Base-by-base conservation (phyloP, 1,140 invertebrate species). In the Bombus fervidus region DNA sequence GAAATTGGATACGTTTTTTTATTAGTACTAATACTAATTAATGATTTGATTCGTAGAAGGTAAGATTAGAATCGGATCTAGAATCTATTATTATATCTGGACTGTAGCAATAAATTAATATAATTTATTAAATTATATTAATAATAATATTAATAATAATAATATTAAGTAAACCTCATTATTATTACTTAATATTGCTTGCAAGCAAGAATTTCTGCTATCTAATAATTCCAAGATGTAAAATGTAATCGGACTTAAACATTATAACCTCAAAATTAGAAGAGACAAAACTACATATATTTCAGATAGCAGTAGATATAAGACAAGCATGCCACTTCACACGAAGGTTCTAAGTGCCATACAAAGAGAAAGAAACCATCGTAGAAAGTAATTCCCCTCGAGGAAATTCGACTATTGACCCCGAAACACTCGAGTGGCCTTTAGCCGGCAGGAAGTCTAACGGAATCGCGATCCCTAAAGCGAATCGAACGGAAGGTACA, bases 391-490 rank as follows among this genome's bases (percentile, higher is more conserved):
- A 75, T 53, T 34, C 22, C 18, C 8, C 5, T 34, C 9, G 18
- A 31, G 43, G 10, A 75, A 74, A 74, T 47, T 43, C 41, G 15
- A 34, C 31, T 34, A n/a, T 53, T 34, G 22, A 25, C 37, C 28
- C 41, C 25, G 4, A 25, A 75, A 75, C 22, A 34, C 18, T 53
- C 10, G 18, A 34, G 18, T 28, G 47, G 9, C 2, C 39, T 47
- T 74, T 62, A 75, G 22, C 43, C 37, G 10, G 18, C 39, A 64
- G 57, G 39, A 78, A 78, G 59, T 59, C 75, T 77, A 77, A 77
- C 75, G 53, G 75, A 59, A 77, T 62, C 34, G 15, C 72, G n/a
- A 73, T 73, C 15, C 53, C 57, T 15, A 59, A 39, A 76, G 74
- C 53, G 34, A 73, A 73, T 73, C 28, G 41, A 28, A 53, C 13